These are phyloP conservation scores for Daphoenositta chrysoptera DNA, from an alignment of 2,113 vertebrate genomes.

Conservation along the genomic window DNA sequence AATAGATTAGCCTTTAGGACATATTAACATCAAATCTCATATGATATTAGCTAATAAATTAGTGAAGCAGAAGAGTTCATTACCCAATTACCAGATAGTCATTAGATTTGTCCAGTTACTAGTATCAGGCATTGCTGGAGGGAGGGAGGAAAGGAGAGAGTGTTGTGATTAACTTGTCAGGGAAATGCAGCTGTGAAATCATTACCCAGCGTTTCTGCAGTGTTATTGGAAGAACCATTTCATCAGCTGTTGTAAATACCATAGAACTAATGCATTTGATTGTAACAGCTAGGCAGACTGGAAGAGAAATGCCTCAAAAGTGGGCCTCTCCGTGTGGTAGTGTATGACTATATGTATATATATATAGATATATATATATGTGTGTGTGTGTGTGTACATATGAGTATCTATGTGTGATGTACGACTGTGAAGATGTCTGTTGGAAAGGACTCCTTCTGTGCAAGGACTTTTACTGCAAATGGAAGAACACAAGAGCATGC, in stretches of 20 bases:
- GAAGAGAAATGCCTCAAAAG: neutral
- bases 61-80: neutral
- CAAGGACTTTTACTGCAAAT: neutral
- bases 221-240: neutral
- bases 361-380: too few species aligned
- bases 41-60: slow-evolving; percentile 25
- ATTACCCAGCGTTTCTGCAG: neutral
- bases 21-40: slow-evolving; percentile 12
- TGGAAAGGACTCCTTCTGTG: neutral
- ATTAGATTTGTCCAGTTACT: neutral
- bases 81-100: neutral
- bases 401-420: neutral
- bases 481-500: neutral
- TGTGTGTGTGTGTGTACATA: too few species aligned
- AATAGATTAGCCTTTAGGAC: slow-evolving; percentile 27
- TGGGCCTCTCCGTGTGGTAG: neutral
- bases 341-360: neutral
- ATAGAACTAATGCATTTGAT: neutral
- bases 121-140: neutral
- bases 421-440: neutral
- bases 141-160: neutral
- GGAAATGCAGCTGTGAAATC: neutral
- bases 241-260: neutral
- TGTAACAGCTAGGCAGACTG: neutral
- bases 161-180: neutral